Base-by-base conservation (phyloP, 2,797 vertebrate genomes). In the Synaphobranchus kaupii region DNA sequence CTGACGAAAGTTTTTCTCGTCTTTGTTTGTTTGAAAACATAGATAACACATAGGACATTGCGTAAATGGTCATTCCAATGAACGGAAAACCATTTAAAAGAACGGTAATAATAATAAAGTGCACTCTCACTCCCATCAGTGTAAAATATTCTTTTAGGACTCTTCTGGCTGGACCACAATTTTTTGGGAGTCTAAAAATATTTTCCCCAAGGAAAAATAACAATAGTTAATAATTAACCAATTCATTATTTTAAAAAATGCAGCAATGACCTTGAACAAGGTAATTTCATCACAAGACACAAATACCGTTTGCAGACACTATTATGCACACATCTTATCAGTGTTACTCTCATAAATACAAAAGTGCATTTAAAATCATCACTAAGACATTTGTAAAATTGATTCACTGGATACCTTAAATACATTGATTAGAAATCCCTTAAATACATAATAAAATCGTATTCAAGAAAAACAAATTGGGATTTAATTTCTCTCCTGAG, bases 1-100 rank as follows among this genome's bases (percentile, higher is more conserved):
- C 54, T 20, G 34, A 15, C 31, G 20, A 78, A 78, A 47, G 73
- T 78, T 78, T 22, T 39, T 78, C 31, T 31, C 12, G 28, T 34
- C 25, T n/a, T 25, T 71, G 68, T n/a, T 25, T 71, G 68, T 78
- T 78, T 78, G 34, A 31, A 34, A 84, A 54, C 48, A 58, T 84
- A 58, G 5, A 7, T n/a, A 7, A 84, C 17, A 39, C n/a, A n/a
- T 73, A 17, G 3, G 47, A 78, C 34, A 5, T 13, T 68, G 7
- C 10, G 13, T 1, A 83, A 17, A 58, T 52, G 20, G 1, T 84
- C 25, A 58, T 34, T 20, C 31, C 13, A 17, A 20, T 50, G 78
- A 81, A 81, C 78, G 47, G 8, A 48, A 48, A 48, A 48, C 0
- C 22, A 20, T 48, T 48, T 50, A 12, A 81, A 76, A 76, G 2